Conservation (phyloP, 1,140 invertebrate genomes). For the Anoplophora glabripennis region DNA sequence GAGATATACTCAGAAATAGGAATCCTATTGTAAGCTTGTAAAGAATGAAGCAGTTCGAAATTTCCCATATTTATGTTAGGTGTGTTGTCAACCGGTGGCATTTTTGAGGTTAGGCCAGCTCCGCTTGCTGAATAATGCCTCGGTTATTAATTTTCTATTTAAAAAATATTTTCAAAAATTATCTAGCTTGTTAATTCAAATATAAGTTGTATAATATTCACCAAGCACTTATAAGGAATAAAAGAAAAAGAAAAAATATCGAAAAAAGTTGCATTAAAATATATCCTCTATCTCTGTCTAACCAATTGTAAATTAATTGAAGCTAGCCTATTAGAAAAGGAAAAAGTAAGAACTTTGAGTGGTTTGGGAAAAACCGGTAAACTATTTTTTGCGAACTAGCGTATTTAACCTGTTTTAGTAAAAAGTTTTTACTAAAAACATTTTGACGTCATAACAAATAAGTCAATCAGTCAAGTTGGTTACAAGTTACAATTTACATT, state of each 20-base stretch:
- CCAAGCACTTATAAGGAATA: neutral
- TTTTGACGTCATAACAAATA: no score
- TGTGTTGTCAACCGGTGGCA: conserved; percentile 56
- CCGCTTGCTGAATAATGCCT: neutral
- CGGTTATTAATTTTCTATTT: neutral
- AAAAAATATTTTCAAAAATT: neutral
- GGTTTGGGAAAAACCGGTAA: no score
- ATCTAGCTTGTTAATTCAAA: neutral
- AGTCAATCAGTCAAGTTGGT: no score
- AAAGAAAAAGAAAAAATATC: no score
- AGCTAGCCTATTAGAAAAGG: no score
- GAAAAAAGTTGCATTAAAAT: conserved; percentile 3
- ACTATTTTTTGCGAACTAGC: no score
- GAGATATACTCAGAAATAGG: conserved; percentile 82
- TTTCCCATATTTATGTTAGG: conserved; percentile 48
- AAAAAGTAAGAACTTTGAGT: no score
- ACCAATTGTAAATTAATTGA: no score
- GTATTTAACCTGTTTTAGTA: no score
- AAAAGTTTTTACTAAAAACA: no score
- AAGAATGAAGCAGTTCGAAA: conserved; percentile 63
- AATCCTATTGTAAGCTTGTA: conserved; percentile 66
- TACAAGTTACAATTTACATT: no score
- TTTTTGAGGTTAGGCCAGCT: conserved; percentile 25
- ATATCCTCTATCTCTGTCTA: neutral
- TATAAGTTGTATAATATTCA: neutral